A percentile compares a stretch with the other conserved stretches of the same genome.
Evolutionary conservation across 2,797 vertebrate species (phyloP).

Genomic region (Lycodopsis pacificus): DNA sequence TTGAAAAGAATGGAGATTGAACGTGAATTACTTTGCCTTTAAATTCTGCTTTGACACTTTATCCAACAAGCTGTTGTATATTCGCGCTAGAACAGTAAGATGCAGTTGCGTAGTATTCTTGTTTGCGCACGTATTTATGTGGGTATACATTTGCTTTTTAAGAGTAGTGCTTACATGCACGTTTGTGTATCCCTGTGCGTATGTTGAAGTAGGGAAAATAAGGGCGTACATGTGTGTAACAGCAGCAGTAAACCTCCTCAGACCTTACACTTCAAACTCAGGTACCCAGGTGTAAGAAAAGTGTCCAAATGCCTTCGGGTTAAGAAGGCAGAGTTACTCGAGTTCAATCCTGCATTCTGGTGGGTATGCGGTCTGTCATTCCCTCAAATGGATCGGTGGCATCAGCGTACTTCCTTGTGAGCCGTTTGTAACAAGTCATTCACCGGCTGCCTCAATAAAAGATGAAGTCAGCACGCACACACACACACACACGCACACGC

Average conservation of each 20-base stretch:
- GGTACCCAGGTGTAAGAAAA: background rate
- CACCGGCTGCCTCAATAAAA: conserved; percentile 37
- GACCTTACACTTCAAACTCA: conserved; percentile 6
- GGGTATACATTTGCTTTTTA: conserved; percentile 10
- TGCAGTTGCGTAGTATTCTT: background rate
- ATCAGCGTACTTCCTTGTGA: conserved; percentile 24
- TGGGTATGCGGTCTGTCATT: conserved; percentile 15
- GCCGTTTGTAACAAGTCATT: conserved; percentile 57
- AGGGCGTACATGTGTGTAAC: conserved; percentile 4
- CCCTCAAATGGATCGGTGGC: conserved; percentile 29
- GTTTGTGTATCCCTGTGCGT: background rate
- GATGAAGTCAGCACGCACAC: conserved; percentile 31
- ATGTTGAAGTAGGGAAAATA: background rate
- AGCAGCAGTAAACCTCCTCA: conserved; percentile 4
- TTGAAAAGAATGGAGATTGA: conserved; percentile 8
- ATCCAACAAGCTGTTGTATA: background rate
- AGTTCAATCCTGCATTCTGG: conserved; percentile 21
- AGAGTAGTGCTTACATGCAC: background rate
- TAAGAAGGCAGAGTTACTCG: background rate
- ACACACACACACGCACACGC: background rate
- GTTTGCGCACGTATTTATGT: background rate
- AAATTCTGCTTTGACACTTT: conserved; percentile 3
- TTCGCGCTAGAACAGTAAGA: background rate
- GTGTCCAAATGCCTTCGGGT: conserved; percentile 9
- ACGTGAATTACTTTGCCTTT: background rate